Evolutionary conservation across 1,140 invertebrate species (phyloP).

Genomic region (Bombus waltoni): DNA sequence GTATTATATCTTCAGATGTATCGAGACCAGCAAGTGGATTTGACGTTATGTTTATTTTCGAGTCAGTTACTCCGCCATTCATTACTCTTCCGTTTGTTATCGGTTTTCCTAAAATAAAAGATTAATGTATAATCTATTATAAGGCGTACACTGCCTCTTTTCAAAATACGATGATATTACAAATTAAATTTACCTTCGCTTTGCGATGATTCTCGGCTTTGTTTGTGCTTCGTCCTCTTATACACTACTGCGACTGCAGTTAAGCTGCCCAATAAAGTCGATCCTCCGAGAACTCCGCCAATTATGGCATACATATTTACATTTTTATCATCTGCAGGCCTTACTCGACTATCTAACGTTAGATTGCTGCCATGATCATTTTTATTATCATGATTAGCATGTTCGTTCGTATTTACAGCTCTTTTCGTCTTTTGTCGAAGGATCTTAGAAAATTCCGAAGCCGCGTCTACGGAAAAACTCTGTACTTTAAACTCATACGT

Average conservation of each 20-base stretch:
- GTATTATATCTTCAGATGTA: conserved; percentile 83
- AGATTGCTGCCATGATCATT: conserved; percentile 74
- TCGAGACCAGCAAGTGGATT: conserved; percentile 87
- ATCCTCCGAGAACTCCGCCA: conserved; percentile 83
- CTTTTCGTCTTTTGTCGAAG: conserved; percentile 87
- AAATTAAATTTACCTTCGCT: conserved; percentile 78
- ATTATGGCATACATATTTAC: conserved; percentile 85
- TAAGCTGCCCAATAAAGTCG: conserved; percentile 80
- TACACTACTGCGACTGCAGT: conserved; percentile 82
- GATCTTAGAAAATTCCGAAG: conserved; percentile 93
- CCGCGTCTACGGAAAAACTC: conserved; percentile 93
- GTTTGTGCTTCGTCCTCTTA: conserved; percentile 80
- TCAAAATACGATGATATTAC: conserved; percentile 73
- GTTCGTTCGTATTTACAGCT: conserved; percentile 71
- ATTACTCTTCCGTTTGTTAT: conserved; percentile 85
- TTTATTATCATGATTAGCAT: conserved; percentile 70
- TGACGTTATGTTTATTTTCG: conserved; percentile 87
- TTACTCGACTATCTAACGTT: conserved; percentile 67
- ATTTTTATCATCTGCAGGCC: conserved; percentile 71
- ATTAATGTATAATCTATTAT: neutral
- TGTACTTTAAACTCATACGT: conserved; percentile 96
- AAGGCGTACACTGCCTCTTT: conserved; percentile 32
- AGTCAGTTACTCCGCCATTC: conserved; percentile 80
- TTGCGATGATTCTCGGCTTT: conserved; percentile 78
- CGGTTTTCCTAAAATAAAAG: conserved; percentile 74